Evolutionary conservation across 1,140 invertebrate species (phyloP), one percentile per base, ranked within the genome.

Genomic region (Stegodyphus mimosarum): DNA sequence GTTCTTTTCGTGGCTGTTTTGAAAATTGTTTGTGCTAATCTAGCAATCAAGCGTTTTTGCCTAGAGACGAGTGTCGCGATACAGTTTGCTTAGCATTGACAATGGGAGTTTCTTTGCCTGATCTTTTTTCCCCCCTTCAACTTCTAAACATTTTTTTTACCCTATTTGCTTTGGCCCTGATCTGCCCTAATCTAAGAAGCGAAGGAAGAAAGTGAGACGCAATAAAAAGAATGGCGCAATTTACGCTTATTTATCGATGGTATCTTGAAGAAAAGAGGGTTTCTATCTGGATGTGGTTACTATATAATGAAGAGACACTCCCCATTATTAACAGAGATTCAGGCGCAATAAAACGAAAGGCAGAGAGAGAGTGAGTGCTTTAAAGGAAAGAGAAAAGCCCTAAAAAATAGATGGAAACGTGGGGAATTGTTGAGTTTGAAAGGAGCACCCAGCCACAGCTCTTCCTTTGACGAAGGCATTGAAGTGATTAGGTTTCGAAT

Each of bases 401-500:
- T 75, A 86, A 85, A 77, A 85, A 76, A 78, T 85, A 64, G 50
- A 72, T 66, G 48, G 75, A 77, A 86, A 72, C 53, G 83, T 51
- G 67, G 72, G 50, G 50, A 17, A 33, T 67, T 53, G 71, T 75
- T 74, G 73, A 73, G 64, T 67, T 67, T 64, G 71, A 83, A 83
- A 83, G 63, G 80, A 66, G 70, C 10, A 69, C 71, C 51, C 71
- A 71, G 80, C 73, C 74, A 55, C 73, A 75, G 73, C 17, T 49
- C 71, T 67, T 76, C 81, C 52, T 69, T 84, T 84, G 74, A 75
- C 81, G 81, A 73, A 84, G 66, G 72, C 83, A 77, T 84, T 78
- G 67, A 77, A 86, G 83, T 86, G 83, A 86, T 86, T 86, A 86
- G 83, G 83, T 78, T 76, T 74, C 74, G 83, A 86, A 86, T 86